Evolutionary conservation across 2,888 invertebrate genomes (phyloP).

Genomic region (Agrilus cyanescens): DNA sequence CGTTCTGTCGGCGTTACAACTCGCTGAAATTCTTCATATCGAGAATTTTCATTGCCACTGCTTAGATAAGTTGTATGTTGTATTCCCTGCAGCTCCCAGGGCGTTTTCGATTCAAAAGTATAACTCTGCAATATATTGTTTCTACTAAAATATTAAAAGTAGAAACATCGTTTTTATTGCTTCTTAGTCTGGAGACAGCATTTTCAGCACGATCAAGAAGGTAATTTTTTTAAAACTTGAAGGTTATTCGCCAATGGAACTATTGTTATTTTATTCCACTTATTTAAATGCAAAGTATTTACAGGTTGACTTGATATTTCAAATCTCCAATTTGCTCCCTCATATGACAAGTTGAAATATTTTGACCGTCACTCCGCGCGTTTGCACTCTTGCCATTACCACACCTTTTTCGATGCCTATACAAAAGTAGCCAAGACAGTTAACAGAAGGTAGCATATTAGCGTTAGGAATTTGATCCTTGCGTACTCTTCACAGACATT

Average conservation of each 20-base stretch:
- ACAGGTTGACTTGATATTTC: no score
- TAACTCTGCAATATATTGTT: conserved; percentile 11
- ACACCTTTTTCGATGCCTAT: no score
- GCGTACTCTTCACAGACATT: conserved; percentile 3
- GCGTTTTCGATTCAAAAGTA: conserved; percentile 12
- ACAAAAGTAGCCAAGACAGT: no score
- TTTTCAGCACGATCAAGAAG: conserved; percentile 10
- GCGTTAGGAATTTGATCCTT: no score
- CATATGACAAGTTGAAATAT: no score
- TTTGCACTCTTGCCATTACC: no score
- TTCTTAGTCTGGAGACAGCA: background rate
- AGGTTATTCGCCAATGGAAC: conserved; percentile 5
- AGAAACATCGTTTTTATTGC: conserved; percentile 3
- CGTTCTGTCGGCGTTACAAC: conserved; percentile 4
- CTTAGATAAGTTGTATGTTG: conserved; percentile 2
- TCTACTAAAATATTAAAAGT: conserved; percentile 10
- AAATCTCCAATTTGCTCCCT: no score
- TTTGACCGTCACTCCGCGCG: no score
- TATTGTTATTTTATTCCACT: no score
- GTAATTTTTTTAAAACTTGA: conserved; percentile 9
- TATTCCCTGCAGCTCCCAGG: conserved; percentile 12
- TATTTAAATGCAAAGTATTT: no score
- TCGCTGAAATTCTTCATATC: conserved; percentile 8
- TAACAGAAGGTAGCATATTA: no score
- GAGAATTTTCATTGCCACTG: background rate